Conservation (phyloP, 1,140 invertebrate genomes). For the Drosophila pseudoananassae region DNA sequence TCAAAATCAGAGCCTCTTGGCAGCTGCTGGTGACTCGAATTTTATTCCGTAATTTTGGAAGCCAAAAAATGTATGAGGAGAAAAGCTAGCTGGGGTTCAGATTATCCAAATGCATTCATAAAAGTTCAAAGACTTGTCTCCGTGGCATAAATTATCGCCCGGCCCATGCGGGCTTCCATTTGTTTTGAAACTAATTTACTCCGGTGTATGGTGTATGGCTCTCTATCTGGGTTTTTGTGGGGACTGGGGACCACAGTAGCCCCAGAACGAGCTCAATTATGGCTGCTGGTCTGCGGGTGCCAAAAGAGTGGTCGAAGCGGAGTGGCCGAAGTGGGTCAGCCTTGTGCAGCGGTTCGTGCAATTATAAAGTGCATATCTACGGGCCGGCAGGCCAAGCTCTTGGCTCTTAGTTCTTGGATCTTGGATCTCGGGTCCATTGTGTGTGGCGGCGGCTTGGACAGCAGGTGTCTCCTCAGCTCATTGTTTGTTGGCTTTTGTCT, state of each 20-base stretch:
- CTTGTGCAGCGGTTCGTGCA: conserved; percentile 54
- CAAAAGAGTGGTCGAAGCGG: background rate
- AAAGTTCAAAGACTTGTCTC: conserved; percentile 50
- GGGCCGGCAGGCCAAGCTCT: conserved; percentile 29
- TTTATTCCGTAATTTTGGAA: background rate
- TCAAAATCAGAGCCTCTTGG: background rate
- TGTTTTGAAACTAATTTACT: conserved; percentile 31
- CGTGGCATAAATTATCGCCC: conserved; percentile 56
- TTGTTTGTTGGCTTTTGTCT: conserved; percentile 37
- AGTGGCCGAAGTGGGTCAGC: conserved; percentile 64
- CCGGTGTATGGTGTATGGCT: conserved; percentile 7
- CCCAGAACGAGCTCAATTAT: conserved; percentile 14
- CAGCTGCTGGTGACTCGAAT: conserved; percentile 3
- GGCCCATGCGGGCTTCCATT: conserved; percentile 22
- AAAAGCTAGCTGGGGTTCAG: conserved; percentile 26
- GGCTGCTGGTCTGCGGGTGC: conserved; percentile 22
- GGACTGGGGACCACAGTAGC: conserved; percentile 34
- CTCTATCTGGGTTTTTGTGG: conserved; percentile 3
- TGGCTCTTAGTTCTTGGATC: conserved; percentile 26
- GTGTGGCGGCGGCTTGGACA: conserved; percentile 42
- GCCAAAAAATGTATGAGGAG: conserved; percentile 8
- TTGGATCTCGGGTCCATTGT: conserved; percentile 59
- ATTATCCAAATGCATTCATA: conserved; percentile 45
- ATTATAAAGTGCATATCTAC: conserved; percentile 74
- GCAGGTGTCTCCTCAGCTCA: conserved; percentile 61